Evolutionary conservation across 2,113 vertebrate genomes (phyloP), one percentile per base, ranked within the genome.

Genomic region (Platichthys flesus): DNA sequence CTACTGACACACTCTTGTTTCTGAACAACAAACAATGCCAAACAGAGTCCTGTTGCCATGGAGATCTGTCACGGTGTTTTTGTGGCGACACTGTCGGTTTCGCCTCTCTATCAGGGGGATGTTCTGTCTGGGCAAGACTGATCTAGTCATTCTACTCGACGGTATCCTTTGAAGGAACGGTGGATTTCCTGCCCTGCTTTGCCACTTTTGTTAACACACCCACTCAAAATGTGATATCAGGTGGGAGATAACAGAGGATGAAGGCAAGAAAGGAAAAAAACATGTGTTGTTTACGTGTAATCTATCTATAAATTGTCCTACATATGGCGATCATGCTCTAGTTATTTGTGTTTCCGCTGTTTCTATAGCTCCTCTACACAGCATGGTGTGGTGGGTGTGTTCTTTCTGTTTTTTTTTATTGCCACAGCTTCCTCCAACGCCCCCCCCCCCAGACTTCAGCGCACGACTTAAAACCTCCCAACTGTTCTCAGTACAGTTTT

Each of bases 11-110:
- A 37, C 86, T 84, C 79, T 90, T 85, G 87, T 88, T 76, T 88
- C 79, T 23, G 65, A 84, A 81, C 81, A 72, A 74, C 88, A 91
- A 94, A 93, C 91, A 92, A 84, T 84, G 24, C 52, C 84, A 93
- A 93, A 94, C 90, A 94, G 76, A 77, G 81, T 61, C 59, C 72
- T 0, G 92, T 93, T 79, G 78, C 75, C 84, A 28, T 81, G 87
- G 90, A 3, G 81, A 92, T 20, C 52, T 67, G 78, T 71, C 88
- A 67, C 72, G 67, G 76, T 81, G 82, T 88, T 81, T 75, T 42
- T 72, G 73, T 60, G 69, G 89, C 24, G 67, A 70, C 85, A 66
- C 67, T 87, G 91, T 88, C 76, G 72, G 74, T 87, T 81, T 76
- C 42, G 26, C 23, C 64, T 71, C 35, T 45, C 57, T 79, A 67